A percentile compares a stretch with the other conserved stretches of the same genome.
Evolutionary conservation across 1,140 invertebrate genomes (phyloP).

Genomic region (Brachionus koreanus): DNA sequence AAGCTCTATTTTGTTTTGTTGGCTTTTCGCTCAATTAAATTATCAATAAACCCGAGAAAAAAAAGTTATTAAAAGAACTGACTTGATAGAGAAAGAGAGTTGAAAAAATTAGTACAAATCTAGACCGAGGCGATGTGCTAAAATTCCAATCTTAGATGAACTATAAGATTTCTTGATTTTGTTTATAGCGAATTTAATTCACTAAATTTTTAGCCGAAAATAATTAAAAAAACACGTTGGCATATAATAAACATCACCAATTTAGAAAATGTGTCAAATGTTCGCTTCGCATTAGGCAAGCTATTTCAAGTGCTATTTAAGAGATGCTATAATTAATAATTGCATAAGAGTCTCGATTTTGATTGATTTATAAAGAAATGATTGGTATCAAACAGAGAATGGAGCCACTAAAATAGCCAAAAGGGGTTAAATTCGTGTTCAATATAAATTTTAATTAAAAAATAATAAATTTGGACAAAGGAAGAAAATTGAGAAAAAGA

Average conservation of each 20-base stretch:
- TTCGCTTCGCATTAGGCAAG: neutral
- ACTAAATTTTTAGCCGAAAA: neutral
- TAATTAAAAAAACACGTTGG: neutral
- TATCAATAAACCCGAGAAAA: neutral
- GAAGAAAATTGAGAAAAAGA: conserved; percentile 8
- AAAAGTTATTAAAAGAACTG: neutral
- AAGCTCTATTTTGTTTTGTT: neutral
- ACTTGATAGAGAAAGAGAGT: neutral
- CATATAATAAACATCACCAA: neutral
- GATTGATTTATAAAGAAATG: neutral
- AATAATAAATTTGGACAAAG: neutral
- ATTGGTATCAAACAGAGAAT: neutral
- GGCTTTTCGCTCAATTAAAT: conserved; percentile 28
- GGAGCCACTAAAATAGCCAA: neutral
- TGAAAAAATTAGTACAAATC: conserved; percentile 21
- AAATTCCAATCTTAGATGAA: conserved; percentile 4
- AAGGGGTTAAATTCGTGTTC: neutral
- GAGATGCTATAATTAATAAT: neutral
- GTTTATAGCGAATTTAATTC: conserved; percentile 7
- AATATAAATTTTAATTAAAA: conserved; percentile 27
- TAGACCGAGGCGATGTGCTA: neutral
- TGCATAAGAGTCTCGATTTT: neutral
- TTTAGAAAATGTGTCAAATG: neutral
- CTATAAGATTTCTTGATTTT: conserved; percentile 8
- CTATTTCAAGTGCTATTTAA: conserved; percentile 18